These are phyloP conservation scores for Scelioninae gen. 1 DNA, from an alignment of 2,888 invertebrate genomes.

Conservation along the genomic window DNA sequence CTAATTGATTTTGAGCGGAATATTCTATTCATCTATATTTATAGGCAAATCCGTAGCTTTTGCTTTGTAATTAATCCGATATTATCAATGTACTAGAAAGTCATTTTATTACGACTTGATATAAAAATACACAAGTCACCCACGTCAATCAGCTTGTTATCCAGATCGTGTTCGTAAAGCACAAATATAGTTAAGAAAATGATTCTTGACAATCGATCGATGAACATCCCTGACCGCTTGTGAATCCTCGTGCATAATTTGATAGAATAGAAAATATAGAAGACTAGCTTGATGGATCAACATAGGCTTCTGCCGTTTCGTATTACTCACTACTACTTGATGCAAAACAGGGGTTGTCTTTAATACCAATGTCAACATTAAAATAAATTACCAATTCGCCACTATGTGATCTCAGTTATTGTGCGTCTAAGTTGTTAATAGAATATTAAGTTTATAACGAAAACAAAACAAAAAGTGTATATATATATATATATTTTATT, in stretches of 20 bases:
- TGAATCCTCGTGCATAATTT: conserved; percentile 47
- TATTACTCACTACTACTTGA: conserved; percentile 36
- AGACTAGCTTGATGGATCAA: conserved; percentile 43
- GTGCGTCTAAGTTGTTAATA: too few relatives aligned
- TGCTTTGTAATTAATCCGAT: conserved; percentile 47
- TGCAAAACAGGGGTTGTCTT: too few relatives aligned
- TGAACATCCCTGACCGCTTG: conserved; percentile 10
- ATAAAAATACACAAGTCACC: too few relatives aligned
- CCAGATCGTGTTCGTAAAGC: neutral
- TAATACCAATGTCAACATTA: too few relatives aligned
- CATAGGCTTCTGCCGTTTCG: conserved; percentile 53
- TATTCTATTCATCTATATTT: neutral
- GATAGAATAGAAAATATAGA: conserved; percentile 44
- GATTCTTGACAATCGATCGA: conserved; percentile 29
- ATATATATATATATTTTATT: too few relatives aligned
- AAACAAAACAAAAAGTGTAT: neutral
- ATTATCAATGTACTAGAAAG: conserved; percentile 19
- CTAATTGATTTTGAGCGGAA: conserved; percentile 14
- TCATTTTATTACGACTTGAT: conserved; percentile 25
- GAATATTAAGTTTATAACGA: too few relatives aligned
- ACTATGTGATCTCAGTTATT: too few relatives aligned
- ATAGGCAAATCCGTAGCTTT: conserved; percentile 27
- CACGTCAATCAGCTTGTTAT: conserved; percentile 26
- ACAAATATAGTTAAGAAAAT: conserved; percentile 35
- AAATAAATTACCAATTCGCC: too few relatives aligned